Conservation (phyloP, 2,113 vertebrate species). For the Tupaia chinensis region DNA sequence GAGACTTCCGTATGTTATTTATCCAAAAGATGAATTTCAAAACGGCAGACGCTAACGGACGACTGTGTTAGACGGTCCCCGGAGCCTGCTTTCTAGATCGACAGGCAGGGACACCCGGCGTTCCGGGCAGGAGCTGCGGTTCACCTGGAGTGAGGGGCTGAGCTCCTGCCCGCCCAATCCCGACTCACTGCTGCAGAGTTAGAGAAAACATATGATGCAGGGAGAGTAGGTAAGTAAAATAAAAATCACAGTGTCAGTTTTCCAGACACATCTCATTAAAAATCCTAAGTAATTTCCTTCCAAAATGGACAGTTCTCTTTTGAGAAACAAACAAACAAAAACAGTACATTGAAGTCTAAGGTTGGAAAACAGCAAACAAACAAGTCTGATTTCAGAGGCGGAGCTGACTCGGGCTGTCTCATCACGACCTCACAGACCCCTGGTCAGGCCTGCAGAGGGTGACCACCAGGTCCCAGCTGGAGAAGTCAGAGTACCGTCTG, state of each 20-base stretch:
- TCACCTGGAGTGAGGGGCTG: background rate
- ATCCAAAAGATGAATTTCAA: background rate
- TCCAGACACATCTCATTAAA: background rate
- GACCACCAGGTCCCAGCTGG: accelerated
- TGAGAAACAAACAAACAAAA: background rate
- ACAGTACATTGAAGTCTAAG: background rate
- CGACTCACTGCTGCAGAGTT: background rate
- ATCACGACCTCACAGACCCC: background rate
- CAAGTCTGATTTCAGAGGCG: background rate
- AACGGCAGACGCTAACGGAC: background rate
- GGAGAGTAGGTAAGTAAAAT: background rate
- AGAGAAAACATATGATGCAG: background rate
- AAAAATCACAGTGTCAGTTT: background rate
- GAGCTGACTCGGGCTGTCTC: background rate
- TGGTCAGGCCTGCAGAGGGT: accelerated
- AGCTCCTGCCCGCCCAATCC: background rate
- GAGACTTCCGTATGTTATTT: background rate
- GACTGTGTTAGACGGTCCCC: background rate
- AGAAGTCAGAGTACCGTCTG: background rate
- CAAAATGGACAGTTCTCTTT: background rate
- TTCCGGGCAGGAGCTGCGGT: background rate
- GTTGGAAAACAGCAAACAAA: background rate
- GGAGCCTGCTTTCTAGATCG: background rate
- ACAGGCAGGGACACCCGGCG: accelerated
- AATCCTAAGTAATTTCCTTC: background rate